These are phyloP conservation scores for Enteromius fasciolatus DNA, from an alignment of 2,797 vertebrate genomes.

Conservation along the genomic window DNA sequence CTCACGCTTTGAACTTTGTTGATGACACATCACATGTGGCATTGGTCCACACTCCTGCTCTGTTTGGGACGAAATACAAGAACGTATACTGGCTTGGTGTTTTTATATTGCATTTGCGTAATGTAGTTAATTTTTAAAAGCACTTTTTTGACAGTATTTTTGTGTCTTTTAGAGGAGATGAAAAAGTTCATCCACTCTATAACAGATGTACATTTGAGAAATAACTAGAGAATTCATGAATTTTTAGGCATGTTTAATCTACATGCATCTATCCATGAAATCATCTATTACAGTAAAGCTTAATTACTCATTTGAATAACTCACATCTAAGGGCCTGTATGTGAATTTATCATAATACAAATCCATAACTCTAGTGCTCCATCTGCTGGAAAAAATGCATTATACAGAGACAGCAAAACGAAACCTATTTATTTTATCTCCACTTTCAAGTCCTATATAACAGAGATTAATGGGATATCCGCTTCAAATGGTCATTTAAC, in stretches of 20 bases:
- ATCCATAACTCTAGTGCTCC: neutral
- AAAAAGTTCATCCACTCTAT: neutral
- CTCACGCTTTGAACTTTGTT: slow-evolving; percentile 32
- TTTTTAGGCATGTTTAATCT: neutral
- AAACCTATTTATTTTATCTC: neutral
- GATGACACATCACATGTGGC: slow-evolving; percentile 43
- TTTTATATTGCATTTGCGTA: neutral
- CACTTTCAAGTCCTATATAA: neutral
- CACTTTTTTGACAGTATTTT: too few species aligned
- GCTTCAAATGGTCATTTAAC: neutral
- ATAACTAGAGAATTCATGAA: neutral
- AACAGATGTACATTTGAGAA: neutral
- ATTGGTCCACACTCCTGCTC: slow-evolving; percentile 4
- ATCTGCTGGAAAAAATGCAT: slow-evolving; percentile 3
- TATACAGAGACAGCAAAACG: neutral
- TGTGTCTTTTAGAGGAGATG: neutral
- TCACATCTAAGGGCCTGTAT: neutral
- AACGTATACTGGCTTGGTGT: neutral
- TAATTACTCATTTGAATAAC: neutral
- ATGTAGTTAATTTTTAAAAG: too few species aligned
- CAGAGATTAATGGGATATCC: neutral
- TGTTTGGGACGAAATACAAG: neutral
- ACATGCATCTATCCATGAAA: neutral
- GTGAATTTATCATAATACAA: neutral
- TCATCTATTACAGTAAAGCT: neutral